Evolutionary conservation across 2,797 vertebrate species (phyloP), one percentile per base, ranked within the genome.

Genomic region (Phrynocephalus guinanensis): DNA sequence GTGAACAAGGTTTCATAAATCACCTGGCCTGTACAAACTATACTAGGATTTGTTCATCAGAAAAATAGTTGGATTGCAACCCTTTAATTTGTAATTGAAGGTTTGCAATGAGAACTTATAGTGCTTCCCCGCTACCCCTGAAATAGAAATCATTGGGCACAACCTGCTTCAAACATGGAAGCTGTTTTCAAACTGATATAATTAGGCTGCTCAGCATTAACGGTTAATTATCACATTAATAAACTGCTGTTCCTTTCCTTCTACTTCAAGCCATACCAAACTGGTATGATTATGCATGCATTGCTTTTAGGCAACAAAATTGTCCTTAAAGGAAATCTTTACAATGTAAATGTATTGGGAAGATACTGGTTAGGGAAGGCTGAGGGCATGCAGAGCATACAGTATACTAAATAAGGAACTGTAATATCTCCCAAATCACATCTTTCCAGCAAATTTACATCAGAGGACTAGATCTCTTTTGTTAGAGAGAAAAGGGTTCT

Each of bases 191-290:
- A 97, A 96, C 93, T 95, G 95, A 95, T 95, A 95, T 96, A 95
- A 96, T 96, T 96, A 95, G 91, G 91, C 94, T 95, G 94, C 94
- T 95, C 93, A 94, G 93, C 95, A 94, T 96, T 97, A 97, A 96
- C 94, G 94, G 93, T 96, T 97, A 96, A 97, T 97, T 97, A 96
- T 96, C 95, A 96, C 96, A 96, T 97, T 97, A 97, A 97, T 97
- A 96, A 96, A 96, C 94, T 96, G 96, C 95, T 97, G 95, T 96
- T 96, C 95, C 95, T 96, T 89, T 91, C 28, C 0, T 94, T 95
- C 92, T 92, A 93, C 94, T 93, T 82, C 92, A 84, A 95, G 84
- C 91, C 86, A 92, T 94, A 92, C 92, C 90, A 95, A 92, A 94
- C 84, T 85, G 33, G 3, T 88, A 95, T 94, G 96, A 96, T 95